phyloP scores from a whole-genome alignment of 2,797 vertebrate species.

The Chaenodraco wilsoni region DNA sequence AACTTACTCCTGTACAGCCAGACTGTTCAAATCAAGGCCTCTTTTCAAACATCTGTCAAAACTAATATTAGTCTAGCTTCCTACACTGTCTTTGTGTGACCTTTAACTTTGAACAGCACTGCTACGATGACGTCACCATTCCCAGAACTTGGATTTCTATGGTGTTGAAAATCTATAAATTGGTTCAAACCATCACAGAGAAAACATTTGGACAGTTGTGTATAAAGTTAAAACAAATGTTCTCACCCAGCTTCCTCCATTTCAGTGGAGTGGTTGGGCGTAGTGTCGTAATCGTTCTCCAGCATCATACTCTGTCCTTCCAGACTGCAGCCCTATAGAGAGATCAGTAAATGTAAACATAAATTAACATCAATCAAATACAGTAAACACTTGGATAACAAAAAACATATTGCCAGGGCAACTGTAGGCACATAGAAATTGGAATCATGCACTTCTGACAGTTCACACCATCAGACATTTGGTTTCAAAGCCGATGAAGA shows the following conservation, averaged over 20 bases:
- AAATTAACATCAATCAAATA: conserved; percentile 26
- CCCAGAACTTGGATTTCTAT: neutral
- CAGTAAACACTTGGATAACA: neutral
- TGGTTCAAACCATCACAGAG: neutral
- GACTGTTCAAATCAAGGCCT: conserved; percentile 7
- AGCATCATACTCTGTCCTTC: conserved; percentile 90
- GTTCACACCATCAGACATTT: conserved; percentile 34
- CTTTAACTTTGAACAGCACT: conserved; percentile 2
- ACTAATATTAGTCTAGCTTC: conserved; percentile 10
- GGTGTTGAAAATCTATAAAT: neutral
- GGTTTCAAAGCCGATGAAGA: conserved; percentile 49
- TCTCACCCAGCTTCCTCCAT: conserved; percentile 88
- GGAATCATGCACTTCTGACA: conserved; percentile 75
- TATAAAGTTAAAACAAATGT: neutral
- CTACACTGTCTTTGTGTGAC: neutral
- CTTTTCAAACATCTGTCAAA: conserved; percentile 17
- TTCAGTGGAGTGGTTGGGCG: conserved; percentile 84
- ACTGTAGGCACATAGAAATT: conserved; percentile 17
- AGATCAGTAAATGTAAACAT: conserved; percentile 3
- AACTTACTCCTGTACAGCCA: neutral
- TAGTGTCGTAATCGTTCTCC: conserved; percentile 92
- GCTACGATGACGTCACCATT: neutral
- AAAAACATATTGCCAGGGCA: neutral
- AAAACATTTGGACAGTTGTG: neutral
- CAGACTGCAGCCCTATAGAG: conserved; percentile 88